A percentile compares a stretch with the other conserved stretches of the same genome.
phyloP scores from a whole-genome alignment of 2,797 vertebrate species.

The Pitangus sulphuratus region DNA sequence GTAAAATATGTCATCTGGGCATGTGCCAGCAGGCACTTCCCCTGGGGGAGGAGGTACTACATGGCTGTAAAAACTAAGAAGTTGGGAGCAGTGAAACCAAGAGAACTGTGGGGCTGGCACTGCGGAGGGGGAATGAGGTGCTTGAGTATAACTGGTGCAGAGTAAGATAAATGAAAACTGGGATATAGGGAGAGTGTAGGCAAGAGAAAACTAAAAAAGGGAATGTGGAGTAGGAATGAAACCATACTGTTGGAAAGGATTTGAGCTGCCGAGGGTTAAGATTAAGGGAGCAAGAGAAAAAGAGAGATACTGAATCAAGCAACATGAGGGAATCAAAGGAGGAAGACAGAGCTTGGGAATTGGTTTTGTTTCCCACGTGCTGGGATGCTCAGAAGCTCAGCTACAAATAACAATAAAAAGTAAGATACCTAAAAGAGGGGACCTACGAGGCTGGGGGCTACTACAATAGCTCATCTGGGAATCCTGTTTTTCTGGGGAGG shows the following conservation, averaged over 20 bases:
- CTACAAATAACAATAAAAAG: not conserved
- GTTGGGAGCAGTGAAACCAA: not conserved
- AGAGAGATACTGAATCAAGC: not conserved
- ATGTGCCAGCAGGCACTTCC: not conserved
- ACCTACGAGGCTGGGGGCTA: fast-evolving
- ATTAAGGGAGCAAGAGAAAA: not conserved
- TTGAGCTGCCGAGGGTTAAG: not conserved
- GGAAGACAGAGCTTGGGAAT: not conserved
- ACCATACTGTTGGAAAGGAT: not conserved
- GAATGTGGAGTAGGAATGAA: not conserved
- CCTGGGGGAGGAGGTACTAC: not conserved
- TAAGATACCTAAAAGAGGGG: not conserved
- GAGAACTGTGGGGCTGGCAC: not conserved
- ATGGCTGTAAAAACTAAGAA: not conserved
- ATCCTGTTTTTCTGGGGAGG: not conserved
- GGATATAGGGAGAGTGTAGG: fast-evolving
- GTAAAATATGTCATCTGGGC: not conserved
- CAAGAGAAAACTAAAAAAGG: not conserved
- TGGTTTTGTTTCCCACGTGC: not conserved
- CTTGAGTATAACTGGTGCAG: not conserved
- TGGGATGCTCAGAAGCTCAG: not conserved
- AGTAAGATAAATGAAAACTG: not conserved
- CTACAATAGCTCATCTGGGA: not conserved
- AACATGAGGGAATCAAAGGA: not conserved
- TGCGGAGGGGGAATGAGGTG: not conserved